These are phyloP conservation scores for Hoplias malabaricus DNA, from an alignment of 2,113 vertebrate genomes.

Conservation along the genomic window DNA sequence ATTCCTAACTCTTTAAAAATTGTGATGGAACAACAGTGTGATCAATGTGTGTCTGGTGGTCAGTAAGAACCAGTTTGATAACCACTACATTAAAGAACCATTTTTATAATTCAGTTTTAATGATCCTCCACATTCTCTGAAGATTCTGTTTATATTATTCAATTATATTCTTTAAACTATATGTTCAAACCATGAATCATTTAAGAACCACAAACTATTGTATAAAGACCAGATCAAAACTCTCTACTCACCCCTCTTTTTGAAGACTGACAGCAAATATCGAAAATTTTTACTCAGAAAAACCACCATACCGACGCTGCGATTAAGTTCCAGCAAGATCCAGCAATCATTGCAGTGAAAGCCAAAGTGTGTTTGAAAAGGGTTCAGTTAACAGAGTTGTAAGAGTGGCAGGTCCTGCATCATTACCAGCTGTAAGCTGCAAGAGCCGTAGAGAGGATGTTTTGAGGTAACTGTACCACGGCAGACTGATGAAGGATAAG, in stretches of 20 bases:
- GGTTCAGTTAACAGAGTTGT: slow-evolving; percentile 11
- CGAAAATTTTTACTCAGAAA: slow-evolving; percentile 84
- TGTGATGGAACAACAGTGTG: too few species aligned
- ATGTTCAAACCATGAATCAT: neutral
- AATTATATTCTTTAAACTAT: too few species aligned
- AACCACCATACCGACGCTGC: slow-evolving; percentile 81
- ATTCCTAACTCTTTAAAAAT: too few species aligned
- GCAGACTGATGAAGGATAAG: slow-evolving; percentile 55
- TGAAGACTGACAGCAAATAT: slow-evolving; percentile 85
- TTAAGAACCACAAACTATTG: neutral
- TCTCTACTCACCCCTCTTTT: slow-evolving; percentile 87
- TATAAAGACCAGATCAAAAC: neutral
- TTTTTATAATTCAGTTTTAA: neutral
- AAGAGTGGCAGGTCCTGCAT: neutral
- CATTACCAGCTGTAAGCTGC: neutral
- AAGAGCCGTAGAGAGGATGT: slow-evolving; percentile 3
- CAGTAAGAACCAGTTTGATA: too few species aligned
- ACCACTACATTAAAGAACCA: neutral
- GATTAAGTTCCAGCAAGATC: neutral
- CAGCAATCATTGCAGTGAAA: neutral
- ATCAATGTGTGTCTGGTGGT: too few species aligned
- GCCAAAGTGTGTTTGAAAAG: slow-evolving; percentile 13
- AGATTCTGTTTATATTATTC: neutral
- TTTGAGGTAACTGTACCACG: slow-evolving; percentile 22
- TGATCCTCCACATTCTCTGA: too few species aligned